phyloP scores from a whole-genome alignment of 2,113 vertebrate genomes.

The Piaya cayana region DNA sequence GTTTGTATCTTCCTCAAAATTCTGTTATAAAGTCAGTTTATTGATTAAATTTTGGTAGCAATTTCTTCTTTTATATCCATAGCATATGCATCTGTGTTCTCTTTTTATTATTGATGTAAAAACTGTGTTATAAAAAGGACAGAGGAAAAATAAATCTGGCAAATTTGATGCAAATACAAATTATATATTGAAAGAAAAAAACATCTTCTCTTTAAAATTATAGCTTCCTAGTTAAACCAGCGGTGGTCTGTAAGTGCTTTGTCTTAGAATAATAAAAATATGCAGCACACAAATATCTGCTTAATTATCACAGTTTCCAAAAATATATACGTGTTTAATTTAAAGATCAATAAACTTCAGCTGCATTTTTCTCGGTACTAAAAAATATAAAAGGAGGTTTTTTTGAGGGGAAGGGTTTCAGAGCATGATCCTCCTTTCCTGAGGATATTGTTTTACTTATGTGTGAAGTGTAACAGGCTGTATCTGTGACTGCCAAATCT shows the following conservation, averaged over 20 bases:
- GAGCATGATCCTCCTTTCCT: background rate
- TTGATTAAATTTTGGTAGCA: background rate
- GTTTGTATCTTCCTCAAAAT: background rate
- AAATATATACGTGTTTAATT: fast-evolving
- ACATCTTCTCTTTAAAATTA: background rate
- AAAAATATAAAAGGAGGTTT: background rate
- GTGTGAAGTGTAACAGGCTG: fast-evolving
- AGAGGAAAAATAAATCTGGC: background rate
- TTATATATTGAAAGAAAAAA: background rate
- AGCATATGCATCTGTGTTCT: background rate
- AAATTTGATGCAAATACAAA: background rate
- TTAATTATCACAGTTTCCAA: background rate
- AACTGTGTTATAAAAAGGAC: background rate
- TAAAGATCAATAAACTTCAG: background rate
- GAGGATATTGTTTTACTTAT: background rate
- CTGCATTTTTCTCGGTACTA: background rate
- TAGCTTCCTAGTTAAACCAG: background rate
- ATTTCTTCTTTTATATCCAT: background rate
- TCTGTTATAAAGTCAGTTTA: background rate
- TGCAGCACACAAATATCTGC: fast-evolving
- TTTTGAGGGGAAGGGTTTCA: background rate
- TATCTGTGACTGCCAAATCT: background rate
- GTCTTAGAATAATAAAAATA: background rate
- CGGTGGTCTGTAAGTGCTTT: background rate
- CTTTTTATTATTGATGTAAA: background rate